Base-by-base conservation (phyloP, 2,113 vertebrate genomes). In the Xyliphius kryptos region DNA sequence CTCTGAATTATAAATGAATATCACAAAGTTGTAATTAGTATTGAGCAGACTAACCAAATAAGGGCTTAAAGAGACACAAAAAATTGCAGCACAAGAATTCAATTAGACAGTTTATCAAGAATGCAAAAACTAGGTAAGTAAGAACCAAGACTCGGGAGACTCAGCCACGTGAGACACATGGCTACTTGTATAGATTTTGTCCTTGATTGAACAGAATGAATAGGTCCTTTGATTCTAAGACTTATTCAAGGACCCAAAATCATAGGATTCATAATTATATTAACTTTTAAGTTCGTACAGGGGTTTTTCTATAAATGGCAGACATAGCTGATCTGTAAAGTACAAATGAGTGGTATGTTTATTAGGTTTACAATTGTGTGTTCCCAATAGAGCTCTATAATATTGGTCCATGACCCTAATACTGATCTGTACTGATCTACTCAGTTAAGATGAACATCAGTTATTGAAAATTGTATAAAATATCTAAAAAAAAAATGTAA, bases 101-200 rank as follows among this genome's bases (percentile, higher is more conserved):
- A 54, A 77, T 76, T 77, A 74, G 55, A 66, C 11, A 48, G 55
- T 38, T 49, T 72, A 61, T 61, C 70, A 63, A 69, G 63, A 69
- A 59, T 67, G 48, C 53, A 68, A 54, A 10, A 15, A 64, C 20
- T 54, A 36, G 20, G 15, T 21, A 32, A 12, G 16, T 49, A 10
- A 38, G 22, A 16, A 32, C 5, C 49, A 15, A 72, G 21, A 46
- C 36, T 48, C 6, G 46, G 41, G 36, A 56, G 37, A 20, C 17
- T 38, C n/a, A n/a, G 9, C 44, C 37, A 53, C 12, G n/a, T 21
- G 3, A 62, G 20, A 51, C 21, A 14, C n/a, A 54, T 36, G 40
- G 10, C 40, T 2, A 41, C 40, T 41, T 41, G 1, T 12, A 41
- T 2, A 41, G 40, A 41, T 20, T 11, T 32, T 32, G 26, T 32